A percentile compares a stretch with the other conserved stretches of the same genome.
phyloP scores from a whole-genome alignment of 2,797 vertebrate genomes.

The Fratercula arctica region DNA sequence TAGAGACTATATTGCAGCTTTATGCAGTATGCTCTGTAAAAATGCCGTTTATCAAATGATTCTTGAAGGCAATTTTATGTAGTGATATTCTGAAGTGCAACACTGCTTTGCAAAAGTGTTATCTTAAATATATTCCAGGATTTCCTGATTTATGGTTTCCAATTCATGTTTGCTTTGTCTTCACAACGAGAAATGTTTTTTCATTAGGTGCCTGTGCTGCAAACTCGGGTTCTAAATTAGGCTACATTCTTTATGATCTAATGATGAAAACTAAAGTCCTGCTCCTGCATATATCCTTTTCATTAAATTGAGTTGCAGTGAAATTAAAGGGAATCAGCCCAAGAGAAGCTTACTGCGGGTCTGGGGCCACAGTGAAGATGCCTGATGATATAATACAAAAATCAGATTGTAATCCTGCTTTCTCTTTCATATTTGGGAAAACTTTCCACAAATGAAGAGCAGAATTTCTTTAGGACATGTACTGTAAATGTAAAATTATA shows the following conservation, averaged over 20 bases:
- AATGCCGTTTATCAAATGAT: neutral
- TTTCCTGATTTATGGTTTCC: neutral
- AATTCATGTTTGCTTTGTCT: neutral
- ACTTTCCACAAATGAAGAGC: neutral
- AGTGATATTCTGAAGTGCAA: neutral
- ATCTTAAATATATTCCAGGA: neutral
- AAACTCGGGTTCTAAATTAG: neutral
- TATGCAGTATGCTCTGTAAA: neutral
- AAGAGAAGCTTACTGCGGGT: neutral
- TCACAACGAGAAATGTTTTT: neutral
- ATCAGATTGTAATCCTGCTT: neutral
- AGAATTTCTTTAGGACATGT: neutral
- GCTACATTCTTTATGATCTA: neutral
- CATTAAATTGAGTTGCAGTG: neutral
- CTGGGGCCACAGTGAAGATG: neutral
- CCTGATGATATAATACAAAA: neutral
- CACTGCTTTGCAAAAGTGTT: neutral
- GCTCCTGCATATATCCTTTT: neutral
- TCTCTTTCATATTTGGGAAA: neutral
- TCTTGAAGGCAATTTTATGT: neutral
- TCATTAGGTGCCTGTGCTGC: neutral
- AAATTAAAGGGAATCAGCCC: neutral
- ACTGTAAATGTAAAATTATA: neutral
- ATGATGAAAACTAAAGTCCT: neutral
- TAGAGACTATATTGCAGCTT: neutral